phyloP scores from a whole-genome alignment of 1,140 invertebrate species.

The Papilio glaucus region DNA sequence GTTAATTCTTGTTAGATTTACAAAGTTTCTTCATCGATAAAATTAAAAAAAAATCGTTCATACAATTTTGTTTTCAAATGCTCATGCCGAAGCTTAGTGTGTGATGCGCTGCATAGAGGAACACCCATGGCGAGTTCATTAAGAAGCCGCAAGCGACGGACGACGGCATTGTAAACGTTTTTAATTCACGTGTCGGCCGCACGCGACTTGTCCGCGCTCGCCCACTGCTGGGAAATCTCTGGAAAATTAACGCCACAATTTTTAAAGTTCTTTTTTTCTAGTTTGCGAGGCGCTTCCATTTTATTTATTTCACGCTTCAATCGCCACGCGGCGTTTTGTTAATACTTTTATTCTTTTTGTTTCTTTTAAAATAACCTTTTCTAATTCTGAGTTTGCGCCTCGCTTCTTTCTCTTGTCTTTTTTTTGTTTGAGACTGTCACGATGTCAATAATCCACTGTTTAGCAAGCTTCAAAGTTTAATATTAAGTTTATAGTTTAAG shows the following conservation, averaged over 20 bases:
- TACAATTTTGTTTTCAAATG: slow-evolving; percentile 11
- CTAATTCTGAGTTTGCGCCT: slow-evolving; percentile 43
- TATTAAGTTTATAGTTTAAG: too few relatives aligned
- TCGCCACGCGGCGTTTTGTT: slow-evolving; percentile 71
- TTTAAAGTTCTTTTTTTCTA: slow-evolving; percentile 68
- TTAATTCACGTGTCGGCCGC: slow-evolving; percentile 82
- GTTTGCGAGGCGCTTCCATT: slow-evolving; percentile 73
- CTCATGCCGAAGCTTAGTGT: not conserved
- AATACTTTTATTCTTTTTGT: slow-evolving; percentile 63
- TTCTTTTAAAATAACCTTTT: slow-evolving; percentile 41
- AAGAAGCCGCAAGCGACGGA: slow-evolving; percentile 66
- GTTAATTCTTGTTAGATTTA: not conserved
- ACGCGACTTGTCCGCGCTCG: slow-evolving; percentile 66
- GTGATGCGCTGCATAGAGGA: slow-evolving; percentile 38
- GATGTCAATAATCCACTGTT: too few relatives aligned
- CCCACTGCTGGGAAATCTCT: slow-evolving; percentile 79
- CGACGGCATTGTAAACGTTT: slow-evolving; percentile 77
- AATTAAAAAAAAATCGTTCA: not conserved
- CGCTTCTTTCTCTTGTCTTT: not conserved
- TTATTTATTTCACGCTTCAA: slow-evolving; percentile 80
- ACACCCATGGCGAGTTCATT: slow-evolving; percentile 68
- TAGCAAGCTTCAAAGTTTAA: too few relatives aligned
- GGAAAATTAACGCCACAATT: slow-evolving; percentile 80
- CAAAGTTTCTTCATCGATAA: not conserved
- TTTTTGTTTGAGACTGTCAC: slow-evolving; percentile 1